Conservation (phyloP, 2,888 invertebrate genomes). For the Drosophila barbarae region DNA sequence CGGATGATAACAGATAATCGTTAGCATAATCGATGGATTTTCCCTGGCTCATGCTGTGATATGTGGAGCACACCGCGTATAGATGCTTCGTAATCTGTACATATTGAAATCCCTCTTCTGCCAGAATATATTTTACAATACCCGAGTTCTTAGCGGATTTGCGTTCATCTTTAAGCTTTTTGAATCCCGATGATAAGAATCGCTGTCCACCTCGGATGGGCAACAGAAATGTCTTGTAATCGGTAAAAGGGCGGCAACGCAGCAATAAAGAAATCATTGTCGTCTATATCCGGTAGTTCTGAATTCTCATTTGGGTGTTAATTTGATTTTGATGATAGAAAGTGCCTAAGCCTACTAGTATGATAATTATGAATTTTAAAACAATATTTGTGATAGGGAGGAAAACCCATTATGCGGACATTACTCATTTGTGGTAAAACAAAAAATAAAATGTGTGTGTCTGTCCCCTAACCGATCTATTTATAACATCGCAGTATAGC, state of each 20-base stretch:
- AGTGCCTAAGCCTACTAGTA: slow-evolving; percentile 5
- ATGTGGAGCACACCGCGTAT: neutral
- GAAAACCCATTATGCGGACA: slow-evolving; percentile 8
- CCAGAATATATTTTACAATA: neutral
- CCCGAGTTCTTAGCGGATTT: neutral
- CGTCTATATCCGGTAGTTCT: slow-evolving; percentile 3
- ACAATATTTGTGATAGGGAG: neutral
- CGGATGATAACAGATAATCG: slow-evolving; percentile 7
- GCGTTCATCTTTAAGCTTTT: slow-evolving; percentile 1
- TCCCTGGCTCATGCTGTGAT: neutral
- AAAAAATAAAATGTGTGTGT: neutral
- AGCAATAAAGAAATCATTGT: slow-evolving; percentile 46
- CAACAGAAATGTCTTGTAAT: slow-evolving; percentile 16
- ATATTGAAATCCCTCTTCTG: neutral
- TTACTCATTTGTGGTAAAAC: slow-evolving; percentile 11
- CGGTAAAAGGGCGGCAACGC: slow-evolving; percentile 29
- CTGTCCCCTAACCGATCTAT: slow-evolving; percentile 10
- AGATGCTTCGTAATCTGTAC: neutral
- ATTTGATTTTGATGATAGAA: slow-evolving; percentile 10
- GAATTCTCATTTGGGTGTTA: neutral
- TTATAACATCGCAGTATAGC: slow-evolving; percentile 14
- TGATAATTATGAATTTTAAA: neutral
- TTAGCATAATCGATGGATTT: neutral
- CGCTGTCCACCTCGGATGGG: neutral
- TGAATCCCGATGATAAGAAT: slow-evolving; percentile 2